Base-by-base conservation (phyloP, 2,797 vertebrate genomes). In the Hapalemur alaotrensis region DNA sequence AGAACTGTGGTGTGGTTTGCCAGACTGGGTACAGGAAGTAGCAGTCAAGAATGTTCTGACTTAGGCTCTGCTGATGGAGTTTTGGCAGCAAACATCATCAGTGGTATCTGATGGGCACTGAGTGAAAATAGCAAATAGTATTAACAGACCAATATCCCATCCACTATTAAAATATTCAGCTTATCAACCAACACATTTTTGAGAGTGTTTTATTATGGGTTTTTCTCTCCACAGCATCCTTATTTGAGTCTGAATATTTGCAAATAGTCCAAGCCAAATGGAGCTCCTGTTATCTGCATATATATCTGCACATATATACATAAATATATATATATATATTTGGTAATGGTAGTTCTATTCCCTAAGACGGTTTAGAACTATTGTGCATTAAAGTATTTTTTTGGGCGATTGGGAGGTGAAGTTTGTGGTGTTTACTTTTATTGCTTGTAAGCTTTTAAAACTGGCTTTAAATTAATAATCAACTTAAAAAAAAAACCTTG, bases 361-460 rank as follows among this genome's bases (percentile, higher is more conserved):
- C 57, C 85, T 90, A 48, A 67, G 38, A 46, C 72, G 38, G 1
- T 93, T 96, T 83, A 54, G 0, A 41, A 82, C 43, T 88, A 35
- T 61, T 82, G 38, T 1, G 0, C 6, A 91, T 94, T 92, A 38
- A 94, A 85, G 11, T 92, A 23, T 25, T 76, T 92, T 92, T 22
- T 8, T 20, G 30, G 43, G 14, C 8, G 14, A 7, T 18, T 52
- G 20, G 4, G 83, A 48, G 35, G 18, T 67, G 23, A 14, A 5
- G 23, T 1, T 72, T 61, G 50, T 75, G 13, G 59, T 85, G n/a
- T 54, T 20, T 85, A 69, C 76, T 65, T 96, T 91, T 9, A 9
- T 84, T 92, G 82, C 69, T 93, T 95, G 61, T 81, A 88, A 93
- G 89, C 70, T 96, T 93, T 96, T 65, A 59, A 85, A 96, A 92